Percentiles rank a stretch among this genome's conserved stretches.
These are phyloP conservation scores for Leucozona laternaria DNA, from an alignment of 2,888 invertebrate species.

Conservation along the genomic window DNA sequence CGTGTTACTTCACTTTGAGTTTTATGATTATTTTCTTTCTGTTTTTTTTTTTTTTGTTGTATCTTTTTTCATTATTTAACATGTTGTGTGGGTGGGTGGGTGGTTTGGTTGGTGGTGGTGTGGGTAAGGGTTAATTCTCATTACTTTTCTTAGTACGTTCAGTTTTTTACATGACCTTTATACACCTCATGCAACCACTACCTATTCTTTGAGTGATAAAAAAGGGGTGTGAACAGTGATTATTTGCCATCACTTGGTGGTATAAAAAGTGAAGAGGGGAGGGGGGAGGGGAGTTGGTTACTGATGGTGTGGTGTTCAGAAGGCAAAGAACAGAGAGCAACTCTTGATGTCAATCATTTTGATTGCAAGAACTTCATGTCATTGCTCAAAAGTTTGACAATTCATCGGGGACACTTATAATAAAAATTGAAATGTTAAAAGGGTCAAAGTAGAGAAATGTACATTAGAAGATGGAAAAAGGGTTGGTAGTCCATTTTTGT, in stretches of 20 bases:
- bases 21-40: constrained; percentile 44
- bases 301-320: constrained; percentile 24
- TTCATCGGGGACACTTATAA: constrained; percentile 55
- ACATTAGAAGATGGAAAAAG: background rate
- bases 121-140: constrained; percentile 23
- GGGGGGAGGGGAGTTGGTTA: background rate
- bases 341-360: constrained; percentile 62
- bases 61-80: constrained; percentile 17
- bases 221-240: constrained; percentile 50
- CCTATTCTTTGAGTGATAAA: constrained; percentile 27
- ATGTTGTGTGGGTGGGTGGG: background rate
- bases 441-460: constrained; percentile 12
- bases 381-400: constrained; percentile 65
- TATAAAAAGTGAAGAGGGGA: constrained; percentile 17
- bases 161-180: constrained; percentile 55
- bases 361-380: constrained; percentile 55
- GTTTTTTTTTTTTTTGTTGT: background rate
- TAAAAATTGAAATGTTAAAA: constrained; percentile 43
- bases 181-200: background rate
- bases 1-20: constrained; percentile 30
- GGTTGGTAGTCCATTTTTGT: constrained; percentile 24
- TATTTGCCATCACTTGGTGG: constrained; percentile 51
- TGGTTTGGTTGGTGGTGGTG: background rate
- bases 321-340: constrained; percentile 30
- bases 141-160: constrained; percentile 39